These are phyloP conservation scores for Reticulitermes lucifugus DNA, from an alignment of 2,888 invertebrate genomes.

Conservation along the genomic window DNA sequence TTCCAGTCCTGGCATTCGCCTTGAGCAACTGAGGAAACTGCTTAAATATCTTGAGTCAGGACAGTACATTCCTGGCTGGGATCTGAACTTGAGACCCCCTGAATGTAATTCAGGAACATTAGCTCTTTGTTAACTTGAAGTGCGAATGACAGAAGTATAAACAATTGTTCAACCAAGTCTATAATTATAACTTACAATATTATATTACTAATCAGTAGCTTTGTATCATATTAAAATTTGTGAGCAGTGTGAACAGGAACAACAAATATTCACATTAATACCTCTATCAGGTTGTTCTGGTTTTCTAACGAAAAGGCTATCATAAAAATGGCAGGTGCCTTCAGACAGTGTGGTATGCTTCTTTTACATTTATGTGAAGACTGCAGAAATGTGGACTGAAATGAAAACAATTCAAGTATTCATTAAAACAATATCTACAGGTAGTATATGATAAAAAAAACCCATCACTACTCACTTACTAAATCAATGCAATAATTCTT, in stretches of 20 bases:
- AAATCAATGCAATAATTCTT: too few species aligned
- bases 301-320: neutral
- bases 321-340: neutral
- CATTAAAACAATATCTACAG: too few species aligned
- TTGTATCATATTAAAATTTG: neutral
- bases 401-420: neutral
- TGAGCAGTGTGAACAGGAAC: neutral
- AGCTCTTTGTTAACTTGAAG: too few species aligned
- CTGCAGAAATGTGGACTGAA: conserved; percentile 56
- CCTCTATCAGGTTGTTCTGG: neutral
- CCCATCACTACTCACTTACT: too few species aligned
- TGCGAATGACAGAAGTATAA: too few species aligned
- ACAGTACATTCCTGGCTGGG: neutral
- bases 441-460: too few species aligned
- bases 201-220: neutral
- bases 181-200: neutral
- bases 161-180: neutral
- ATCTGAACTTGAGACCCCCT: neutral
- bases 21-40: too few species aligned
- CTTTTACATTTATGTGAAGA: neutral
- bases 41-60: too few species aligned
- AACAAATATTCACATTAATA: neutral
- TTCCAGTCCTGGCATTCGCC: too few species aligned
- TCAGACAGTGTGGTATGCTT: neutral
- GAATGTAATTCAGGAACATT: neutral